Conservation (phyloP, 2,888 invertebrate genomes). For the Acleris literana region DNA sequence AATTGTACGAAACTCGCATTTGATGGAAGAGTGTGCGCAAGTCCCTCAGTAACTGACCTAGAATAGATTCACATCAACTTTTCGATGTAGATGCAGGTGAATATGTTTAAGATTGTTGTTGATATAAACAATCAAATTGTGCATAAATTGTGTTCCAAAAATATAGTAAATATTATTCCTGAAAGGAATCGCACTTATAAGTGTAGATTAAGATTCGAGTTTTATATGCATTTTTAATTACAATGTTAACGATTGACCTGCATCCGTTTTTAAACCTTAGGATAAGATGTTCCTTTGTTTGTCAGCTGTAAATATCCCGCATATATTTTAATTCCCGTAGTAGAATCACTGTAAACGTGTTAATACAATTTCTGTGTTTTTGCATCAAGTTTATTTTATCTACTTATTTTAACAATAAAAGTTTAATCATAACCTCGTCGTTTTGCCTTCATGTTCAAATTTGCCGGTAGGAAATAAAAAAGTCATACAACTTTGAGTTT, state of each 20-base stretch:
- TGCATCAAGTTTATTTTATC: constrained; percentile 82
- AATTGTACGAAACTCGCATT: constrained; percentile 60
- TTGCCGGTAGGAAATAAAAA: constrained; percentile 40
- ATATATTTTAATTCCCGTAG: constrained; percentile 65
- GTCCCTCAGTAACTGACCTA: constrained; percentile 57
- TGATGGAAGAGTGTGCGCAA: constrained; percentile 52
- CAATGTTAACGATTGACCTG: constrained; percentile 77
- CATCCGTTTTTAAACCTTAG: constrained; percentile 64
- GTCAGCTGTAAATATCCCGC: constrained; percentile 79
- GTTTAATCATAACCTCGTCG: constrained; percentile 61
- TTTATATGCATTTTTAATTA: constrained; percentile 51
- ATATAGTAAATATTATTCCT: constrained; percentile 55
- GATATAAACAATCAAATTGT: constrained; percentile 57
- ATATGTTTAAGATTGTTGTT: constrained; percentile 72
- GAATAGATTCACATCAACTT: constrained; percentile 53
- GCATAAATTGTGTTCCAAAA: constrained; percentile 62
- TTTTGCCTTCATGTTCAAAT: constrained; percentile 41
- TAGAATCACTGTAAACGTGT: constrained; percentile 72
- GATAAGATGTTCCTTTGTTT: constrained; percentile 69
- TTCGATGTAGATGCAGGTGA: constrained; percentile 72
- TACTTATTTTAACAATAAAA: constrained; percentile 83
- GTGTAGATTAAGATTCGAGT: constrained; percentile 44
- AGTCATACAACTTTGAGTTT: constrained; percentile 43
- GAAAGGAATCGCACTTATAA: constrained; percentile 60
- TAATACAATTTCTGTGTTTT: constrained; percentile 79